Percentiles rank a stretch among this genome's conserved stretches.
Evolutionary conservation across 2,797 vertebrate genomes (phyloP).

Genomic region (Acanthiza pusilla): DNA sequence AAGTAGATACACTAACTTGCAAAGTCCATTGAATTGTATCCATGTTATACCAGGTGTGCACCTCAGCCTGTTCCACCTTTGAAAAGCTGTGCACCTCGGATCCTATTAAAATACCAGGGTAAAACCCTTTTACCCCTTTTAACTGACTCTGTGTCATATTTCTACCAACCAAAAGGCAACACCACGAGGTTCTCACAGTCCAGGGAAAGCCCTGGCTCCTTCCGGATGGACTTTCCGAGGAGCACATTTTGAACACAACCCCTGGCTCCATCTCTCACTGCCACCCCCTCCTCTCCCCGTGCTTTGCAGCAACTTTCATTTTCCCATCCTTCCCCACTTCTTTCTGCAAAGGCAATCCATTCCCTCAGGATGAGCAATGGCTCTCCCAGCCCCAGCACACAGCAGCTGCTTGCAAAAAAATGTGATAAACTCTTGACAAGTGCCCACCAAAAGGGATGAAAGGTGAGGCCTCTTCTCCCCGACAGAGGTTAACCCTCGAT

Average conservation of each 20-base stretch:
- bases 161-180: no score
- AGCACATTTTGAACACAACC: background rate
- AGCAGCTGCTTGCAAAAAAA: background rate
- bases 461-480: background rate
- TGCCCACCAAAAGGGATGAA: background rate
- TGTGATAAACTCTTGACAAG: background rate
- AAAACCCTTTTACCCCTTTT: no score
- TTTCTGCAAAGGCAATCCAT: background rate
- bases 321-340: background rate
- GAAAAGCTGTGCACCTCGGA: no score
- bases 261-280: background rate
- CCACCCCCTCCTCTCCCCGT: background rate
- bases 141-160: no score
- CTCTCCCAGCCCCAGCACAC: background rate
- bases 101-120: no score
- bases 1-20: no score
- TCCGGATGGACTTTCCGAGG: background rate
- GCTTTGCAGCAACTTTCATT: background rate
- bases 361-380: background rate
- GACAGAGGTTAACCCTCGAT: background rate
- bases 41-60: no score
- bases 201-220: background rate
- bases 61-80: no score
- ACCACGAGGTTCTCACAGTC: accelerated
- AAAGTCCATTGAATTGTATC: no score